A percentile compares a stretch with the other conserved stretches of the same genome.
Conservation (phyloP, 2,797 vertebrate species). For the Bradypus variegatus region DNA sequence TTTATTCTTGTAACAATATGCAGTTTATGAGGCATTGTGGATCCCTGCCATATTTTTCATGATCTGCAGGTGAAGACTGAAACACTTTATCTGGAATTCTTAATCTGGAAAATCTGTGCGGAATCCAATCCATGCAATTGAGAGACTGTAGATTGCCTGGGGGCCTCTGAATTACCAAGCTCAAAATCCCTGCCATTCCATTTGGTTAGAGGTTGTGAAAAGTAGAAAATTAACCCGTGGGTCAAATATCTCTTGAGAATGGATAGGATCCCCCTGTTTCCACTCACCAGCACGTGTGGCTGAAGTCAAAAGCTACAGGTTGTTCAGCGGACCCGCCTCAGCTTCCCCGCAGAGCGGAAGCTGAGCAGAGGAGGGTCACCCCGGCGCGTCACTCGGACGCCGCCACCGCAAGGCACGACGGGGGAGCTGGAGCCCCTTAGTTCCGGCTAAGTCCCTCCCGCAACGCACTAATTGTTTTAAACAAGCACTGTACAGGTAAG, state of each 20-base stretch:
- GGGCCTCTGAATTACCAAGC: conserved; percentile 25
- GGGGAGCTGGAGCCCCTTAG: too few relatives aligned
- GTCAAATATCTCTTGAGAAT: not conserved
- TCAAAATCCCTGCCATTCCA: conserved; percentile 55
- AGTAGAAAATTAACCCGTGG: not conserved
- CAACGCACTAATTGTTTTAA: not conserved
- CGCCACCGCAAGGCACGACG: too few relatives aligned
- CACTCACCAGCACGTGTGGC: too few relatives aligned
- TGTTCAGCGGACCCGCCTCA: too few relatives aligned
- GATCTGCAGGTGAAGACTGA: conserved; percentile 81
- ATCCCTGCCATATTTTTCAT: conserved; percentile 90
- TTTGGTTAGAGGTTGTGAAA: not conserved
- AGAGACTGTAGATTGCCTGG: conserved; percentile 27
- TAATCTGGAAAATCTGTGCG: conserved; percentile 75
- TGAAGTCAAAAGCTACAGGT: too few relatives aligned
- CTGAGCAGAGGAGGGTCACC: too few relatives aligned
- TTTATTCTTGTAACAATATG: conserved; percentile 88
- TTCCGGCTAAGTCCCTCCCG: too few relatives aligned
- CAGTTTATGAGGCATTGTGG: conserved; percentile 89
- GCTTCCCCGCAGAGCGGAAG: too few relatives aligned
- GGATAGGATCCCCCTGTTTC: not conserved
- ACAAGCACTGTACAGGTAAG: not conserved
- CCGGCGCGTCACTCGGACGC: too few relatives aligned
- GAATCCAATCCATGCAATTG: conserved; percentile 55
- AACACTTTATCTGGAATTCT: conserved; percentile 79